Base-by-base conservation (phyloP, 2,797 vertebrate genomes). In the Megaceryle alcyon region DNA sequence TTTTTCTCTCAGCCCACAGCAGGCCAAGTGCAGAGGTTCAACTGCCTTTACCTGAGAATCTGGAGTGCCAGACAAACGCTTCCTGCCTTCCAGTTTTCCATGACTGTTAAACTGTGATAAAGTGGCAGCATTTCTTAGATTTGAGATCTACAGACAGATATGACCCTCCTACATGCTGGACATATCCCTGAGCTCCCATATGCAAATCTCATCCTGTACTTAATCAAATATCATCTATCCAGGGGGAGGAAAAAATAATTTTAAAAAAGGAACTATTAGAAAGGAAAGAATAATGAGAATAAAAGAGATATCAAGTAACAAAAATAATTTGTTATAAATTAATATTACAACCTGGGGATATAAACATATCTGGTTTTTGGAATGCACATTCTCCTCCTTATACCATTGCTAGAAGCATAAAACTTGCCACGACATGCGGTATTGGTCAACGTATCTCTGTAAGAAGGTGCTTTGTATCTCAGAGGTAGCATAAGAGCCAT, bases 391-490 rank as follows among this genome's bases (percentile, higher is more conserved):
- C 96, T 94, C 79, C 72, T 90, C 66, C 72, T 96, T 84, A 68
- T 97, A 97, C 86, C 86, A 91, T 91, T 94, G 96, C 69, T 80
- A 72, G 94, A 94, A 94, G 91, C 96, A 97, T 97, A 96, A 97
- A 97, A 97, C 93, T 97, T 97, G 90, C 96, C 94, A 96, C 78
- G 94, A 97, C 95, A 96, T 97, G 89, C 94, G 96, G 93, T 95
- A 95, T 95, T 98, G 98, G 98, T 98, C 98, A 98, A 97, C 96
- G 96, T 73, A 95, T 97, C 96, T 96, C 97, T 97, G 90, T 96
- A 98, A 98, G 97, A 98, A 98, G 97, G 97, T 98, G 97, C 95
- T 98, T 97, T 97, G 94, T 96, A 97, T 98, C 98, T 98, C 97
- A 96, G 97, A 98, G 97, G 97, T 98, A 98, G 96, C 96, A 97